A percentile compares a stretch with the other conserved stretches of the same genome.
These are phyloP conservation scores for Aporophyla lueneburgensis DNA, from an alignment of 2,888 invertebrate genomes.

Conservation along the genomic window DNA sequence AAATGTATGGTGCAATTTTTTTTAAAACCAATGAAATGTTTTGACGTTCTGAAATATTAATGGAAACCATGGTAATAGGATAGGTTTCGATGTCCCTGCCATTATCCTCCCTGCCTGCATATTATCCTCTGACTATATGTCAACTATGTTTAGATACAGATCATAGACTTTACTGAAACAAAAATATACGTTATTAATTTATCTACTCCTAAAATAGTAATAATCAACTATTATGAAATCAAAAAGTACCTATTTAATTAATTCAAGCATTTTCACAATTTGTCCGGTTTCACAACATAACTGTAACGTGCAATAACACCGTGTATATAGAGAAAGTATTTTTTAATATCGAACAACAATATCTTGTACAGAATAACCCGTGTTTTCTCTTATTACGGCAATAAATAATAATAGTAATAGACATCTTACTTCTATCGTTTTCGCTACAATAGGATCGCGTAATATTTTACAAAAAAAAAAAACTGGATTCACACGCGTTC, in stretches of 20 bases:
- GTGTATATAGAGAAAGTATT: slow-evolving; percentile 1
- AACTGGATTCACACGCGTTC: slow-evolving; percentile 63
- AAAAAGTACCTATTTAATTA: neutral
- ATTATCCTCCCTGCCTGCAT: too few relatives aligned
- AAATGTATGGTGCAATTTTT: too few relatives aligned
- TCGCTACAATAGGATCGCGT: slow-evolving; percentile 58
- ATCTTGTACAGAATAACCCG: slow-evolving; percentile 9
- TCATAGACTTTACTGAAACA: neutral
- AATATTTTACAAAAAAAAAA: slow-evolving; percentile 61
- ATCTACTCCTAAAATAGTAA: neutral
- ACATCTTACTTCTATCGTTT: slow-evolving; percentile 47
- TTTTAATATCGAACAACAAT: neutral
- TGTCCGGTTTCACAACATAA: neutral
- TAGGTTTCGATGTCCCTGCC: too few relatives aligned
- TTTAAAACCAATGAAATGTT: too few relatives aligned
- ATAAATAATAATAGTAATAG: slow-evolving; percentile 41
- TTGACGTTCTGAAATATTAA: too few relatives aligned
- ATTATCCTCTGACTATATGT: neutral
- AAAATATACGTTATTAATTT: neutral
- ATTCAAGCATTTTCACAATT: neutral
- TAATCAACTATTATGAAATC: neutral
- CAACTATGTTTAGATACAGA: neutral
- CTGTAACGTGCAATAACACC: slow-evolving; percentile 1
- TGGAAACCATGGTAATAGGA: too few relatives aligned
- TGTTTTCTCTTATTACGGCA: slow-evolving; percentile 39